Evolutionary conservation across 1,140 invertebrate genomes (phyloP).

Genomic region (Liolophura sinensis): DNA sequence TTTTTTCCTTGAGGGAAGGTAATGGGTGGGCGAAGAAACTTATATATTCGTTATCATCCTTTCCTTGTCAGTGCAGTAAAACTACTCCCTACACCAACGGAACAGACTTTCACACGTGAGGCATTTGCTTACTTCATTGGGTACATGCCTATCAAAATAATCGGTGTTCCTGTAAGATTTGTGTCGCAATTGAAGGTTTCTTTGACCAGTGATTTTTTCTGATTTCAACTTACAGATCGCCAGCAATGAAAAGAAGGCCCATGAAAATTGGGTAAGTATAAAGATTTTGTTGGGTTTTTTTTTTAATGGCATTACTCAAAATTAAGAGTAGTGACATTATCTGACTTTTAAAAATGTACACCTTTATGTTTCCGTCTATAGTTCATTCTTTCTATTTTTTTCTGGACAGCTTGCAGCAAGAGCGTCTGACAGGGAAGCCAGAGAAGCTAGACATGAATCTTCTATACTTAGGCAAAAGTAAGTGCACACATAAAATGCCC

Average conservation of each 20-base stretch:
- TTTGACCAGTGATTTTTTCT: background rate
- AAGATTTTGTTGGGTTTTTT: background rate
- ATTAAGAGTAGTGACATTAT: background rate
- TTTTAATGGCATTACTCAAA: background rate
- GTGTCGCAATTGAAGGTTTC: background rate
- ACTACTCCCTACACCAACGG: no score
- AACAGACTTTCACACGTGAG: no score
- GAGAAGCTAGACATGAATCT: conserved; percentile 43
- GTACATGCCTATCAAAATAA: background rate
- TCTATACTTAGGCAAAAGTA: conserved; percentile 48
- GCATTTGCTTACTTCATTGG: background rate
- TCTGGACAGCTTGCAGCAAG: conserved; percentile 42
- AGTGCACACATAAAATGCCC: conserved; percentile 15
- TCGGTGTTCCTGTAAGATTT: background rate
- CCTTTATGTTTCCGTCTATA: background rate
- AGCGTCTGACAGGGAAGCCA: conserved; percentile 48
- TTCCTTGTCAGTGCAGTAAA: no score
- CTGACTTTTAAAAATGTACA: background rate
- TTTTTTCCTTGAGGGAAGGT: no score
- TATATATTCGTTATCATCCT: no score
- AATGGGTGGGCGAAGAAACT: no score
- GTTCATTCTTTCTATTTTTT: conserved; percentile 7
- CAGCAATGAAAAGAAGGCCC: conserved; percentile 54
- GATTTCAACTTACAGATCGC: conserved; percentile 35
- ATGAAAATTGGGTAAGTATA: conserved; percentile 54